These are phyloP conservation scores for Druon quercuslanigerum DNA, from an alignment of 1,140 invertebrate species.

Conservation along the genomic window DNA sequence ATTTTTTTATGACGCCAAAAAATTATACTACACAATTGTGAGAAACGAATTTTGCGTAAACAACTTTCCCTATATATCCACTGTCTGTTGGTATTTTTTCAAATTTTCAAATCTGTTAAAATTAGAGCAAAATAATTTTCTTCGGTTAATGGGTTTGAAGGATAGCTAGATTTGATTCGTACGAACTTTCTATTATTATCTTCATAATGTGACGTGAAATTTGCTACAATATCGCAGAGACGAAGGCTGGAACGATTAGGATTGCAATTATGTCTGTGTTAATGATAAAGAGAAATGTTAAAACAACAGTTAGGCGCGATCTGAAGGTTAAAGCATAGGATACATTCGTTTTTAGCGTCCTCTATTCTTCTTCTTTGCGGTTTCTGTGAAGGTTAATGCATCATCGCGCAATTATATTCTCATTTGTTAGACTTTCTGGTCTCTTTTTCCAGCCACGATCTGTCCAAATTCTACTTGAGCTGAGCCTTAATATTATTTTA, in stretches of 20 bases:
- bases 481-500: background rate
- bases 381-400: slow-evolving; percentile 22
- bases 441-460: slow-evolving; percentile 19
- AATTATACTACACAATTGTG: too few relatives aligned
- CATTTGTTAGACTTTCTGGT: slow-evolving; percentile 30
- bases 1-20: too few relatives aligned
- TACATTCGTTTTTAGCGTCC: slow-evolving; percentile 30
- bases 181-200: background rate
- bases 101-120: background rate
- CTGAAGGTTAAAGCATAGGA: slow-evolving; percentile 21
- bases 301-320: slow-evolving; percentile 22
- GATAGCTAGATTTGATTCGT: background rate
- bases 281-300: slow-evolving; percentile 24
- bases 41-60: too few relatives aligned
- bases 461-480: background rate
- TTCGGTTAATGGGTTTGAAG: background rate
- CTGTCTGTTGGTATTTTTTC: too few relatives aligned
- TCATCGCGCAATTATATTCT: slow-evolving; percentile 30
- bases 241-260: slow-evolving; percentile 24
- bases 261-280: slow-evolving; percentile 27
- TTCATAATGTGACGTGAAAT: slow-evolving; percentile 26
- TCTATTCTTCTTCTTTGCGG: slow-evolving; percentile 27
- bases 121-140: background rate
- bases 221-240: slow-evolving; percentile 11
- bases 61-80: too few relatives aligned